phyloP scores from a whole-genome alignment of 2,888 invertebrate species.

The Euplagia quadripunctaria region DNA sequence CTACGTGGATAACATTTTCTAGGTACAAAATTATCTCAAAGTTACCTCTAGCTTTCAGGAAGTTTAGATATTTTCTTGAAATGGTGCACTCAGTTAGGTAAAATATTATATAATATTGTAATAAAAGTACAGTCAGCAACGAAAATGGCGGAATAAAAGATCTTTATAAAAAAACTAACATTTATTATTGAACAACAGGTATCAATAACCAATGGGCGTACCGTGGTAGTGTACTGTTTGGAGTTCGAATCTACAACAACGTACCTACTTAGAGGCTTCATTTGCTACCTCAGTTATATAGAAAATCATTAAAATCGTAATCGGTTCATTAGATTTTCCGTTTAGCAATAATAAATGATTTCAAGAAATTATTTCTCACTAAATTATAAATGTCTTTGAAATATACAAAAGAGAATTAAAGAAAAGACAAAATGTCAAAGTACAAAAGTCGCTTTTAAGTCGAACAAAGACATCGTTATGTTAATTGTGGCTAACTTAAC shows the following conservation, averaged over 20 bases:
- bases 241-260: background rate
- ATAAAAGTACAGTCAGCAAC: background rate
- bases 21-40: background rate
- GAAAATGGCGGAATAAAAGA: background rate
- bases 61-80: background rate
- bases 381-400: constrained; percentile 14
- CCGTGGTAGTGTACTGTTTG: background rate
- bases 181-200: too few relatives aligned
- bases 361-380: background rate
- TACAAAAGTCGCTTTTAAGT: constrained; percentile 46
- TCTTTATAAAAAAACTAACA: too few relatives aligned
- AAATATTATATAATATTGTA: background rate
- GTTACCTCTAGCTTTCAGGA: background rate
- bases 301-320: too few relatives aligned
- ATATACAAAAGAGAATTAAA: constrained; percentile 39
- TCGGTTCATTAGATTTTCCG: background rate
- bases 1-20: background rate
- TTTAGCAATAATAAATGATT: background rate
- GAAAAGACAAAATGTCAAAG: constrained; percentile 39
- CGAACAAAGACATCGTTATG: constrained; percentile 62
- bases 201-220: too few relatives aligned
- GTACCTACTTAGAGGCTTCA: background rate
- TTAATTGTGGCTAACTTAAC: constrained; percentile 64
- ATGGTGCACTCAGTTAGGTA: background rate
- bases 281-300: background rate